These are phyloP conservation scores for Fulica atra DNA, from an alignment of 2,113 vertebrate genomes.

Conservation along the genomic window DNA sequence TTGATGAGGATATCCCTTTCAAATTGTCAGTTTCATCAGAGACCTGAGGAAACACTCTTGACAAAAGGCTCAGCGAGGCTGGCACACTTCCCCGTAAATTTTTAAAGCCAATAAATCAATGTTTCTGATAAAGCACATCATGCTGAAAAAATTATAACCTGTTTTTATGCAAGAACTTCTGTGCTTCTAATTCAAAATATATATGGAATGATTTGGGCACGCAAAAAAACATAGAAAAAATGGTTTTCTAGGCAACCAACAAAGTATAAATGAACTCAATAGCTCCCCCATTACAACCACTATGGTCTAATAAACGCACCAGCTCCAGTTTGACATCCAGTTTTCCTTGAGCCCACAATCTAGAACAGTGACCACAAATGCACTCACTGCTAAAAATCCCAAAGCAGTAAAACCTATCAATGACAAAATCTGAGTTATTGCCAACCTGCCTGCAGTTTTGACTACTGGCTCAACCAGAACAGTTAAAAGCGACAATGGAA, in stretches of 20 bases:
- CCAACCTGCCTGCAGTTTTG: neutral
- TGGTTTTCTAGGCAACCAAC: neutral
- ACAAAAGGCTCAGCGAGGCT: neutral
- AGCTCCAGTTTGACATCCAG: neutral
- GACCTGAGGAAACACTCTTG: neutral
- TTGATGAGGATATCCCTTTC: neutral
- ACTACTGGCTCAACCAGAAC: neutral
- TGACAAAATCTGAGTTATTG: neutral
- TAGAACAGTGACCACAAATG: neutral
- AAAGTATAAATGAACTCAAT: neutral
- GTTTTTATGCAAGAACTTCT: neutral
- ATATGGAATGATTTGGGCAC: neutral
- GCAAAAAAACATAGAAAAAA: neutral
- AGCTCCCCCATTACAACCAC: neutral
- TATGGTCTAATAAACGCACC: neutral
- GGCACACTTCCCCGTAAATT: neutral
- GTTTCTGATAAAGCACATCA: neutral
- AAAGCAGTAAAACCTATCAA: neutral
- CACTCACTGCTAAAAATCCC: neutral
- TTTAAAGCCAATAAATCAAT: neutral
- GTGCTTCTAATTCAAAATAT: neutral
- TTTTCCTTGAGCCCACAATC: neutral
- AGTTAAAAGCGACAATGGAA: neutral
- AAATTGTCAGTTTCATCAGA: neutral
- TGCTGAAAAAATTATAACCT: neutral